A percentile compares a stretch with the other conserved stretches of the same genome.
phyloP scores from a whole-genome alignment of 2,113 vertebrate species.

The Polyodon spathula region DNA sequence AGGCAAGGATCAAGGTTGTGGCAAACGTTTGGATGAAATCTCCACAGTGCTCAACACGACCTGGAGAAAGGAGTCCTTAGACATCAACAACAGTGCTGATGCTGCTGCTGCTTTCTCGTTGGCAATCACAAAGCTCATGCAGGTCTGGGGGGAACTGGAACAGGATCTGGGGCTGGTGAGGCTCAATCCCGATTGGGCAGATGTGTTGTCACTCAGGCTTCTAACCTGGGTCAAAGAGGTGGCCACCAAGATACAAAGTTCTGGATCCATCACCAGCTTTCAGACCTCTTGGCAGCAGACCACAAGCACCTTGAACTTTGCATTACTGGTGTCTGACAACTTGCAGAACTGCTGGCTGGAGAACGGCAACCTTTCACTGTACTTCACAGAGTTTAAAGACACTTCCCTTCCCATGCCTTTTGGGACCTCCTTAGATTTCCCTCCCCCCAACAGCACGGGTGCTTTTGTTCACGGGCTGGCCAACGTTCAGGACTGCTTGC shows the following conservation, averaged over 20 bases:
- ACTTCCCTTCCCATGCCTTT: constrained; percentile 6
- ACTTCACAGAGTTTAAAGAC: constrained; percentile 29
- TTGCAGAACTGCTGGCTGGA: constrained; percentile 55
- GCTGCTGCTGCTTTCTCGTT: constrained; percentile 35
- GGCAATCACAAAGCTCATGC: constrained; percentile 46
- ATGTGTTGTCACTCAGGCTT: constrained; percentile 55
- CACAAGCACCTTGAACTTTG: constrained; percentile 39
- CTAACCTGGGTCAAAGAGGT: constrained; percentile 49
- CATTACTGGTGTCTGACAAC: constrained; percentile 49
- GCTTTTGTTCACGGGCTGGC: constrained; percentile 18
- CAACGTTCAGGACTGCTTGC: constrained; percentile 44
- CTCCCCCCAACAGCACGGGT: constrained; percentile 16
- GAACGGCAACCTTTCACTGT: constrained; percentile 38
- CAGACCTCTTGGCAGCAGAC: constrained; percentile 36
- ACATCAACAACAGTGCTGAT: constrained; percentile 15
- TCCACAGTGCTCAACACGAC: constrained; percentile 29
- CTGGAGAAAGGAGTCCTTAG: constrained; percentile 10
- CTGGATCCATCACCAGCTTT: constrained; percentile 23
- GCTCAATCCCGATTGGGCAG: constrained; percentile 50
- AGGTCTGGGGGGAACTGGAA: constrained; percentile 32
- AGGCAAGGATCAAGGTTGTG: constrained; percentile 42
- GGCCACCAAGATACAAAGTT: constrained; percentile 33
- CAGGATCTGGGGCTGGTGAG: constrained; percentile 43
- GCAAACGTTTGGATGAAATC: constrained; percentile 21
- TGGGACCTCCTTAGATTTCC: constrained; percentile 15